A percentile compares a stretch with the other conserved stretches of the same genome.
Conservation (phyloP, 2,113 vertebrate genomes). For the Camelus dromedarius region DNA sequence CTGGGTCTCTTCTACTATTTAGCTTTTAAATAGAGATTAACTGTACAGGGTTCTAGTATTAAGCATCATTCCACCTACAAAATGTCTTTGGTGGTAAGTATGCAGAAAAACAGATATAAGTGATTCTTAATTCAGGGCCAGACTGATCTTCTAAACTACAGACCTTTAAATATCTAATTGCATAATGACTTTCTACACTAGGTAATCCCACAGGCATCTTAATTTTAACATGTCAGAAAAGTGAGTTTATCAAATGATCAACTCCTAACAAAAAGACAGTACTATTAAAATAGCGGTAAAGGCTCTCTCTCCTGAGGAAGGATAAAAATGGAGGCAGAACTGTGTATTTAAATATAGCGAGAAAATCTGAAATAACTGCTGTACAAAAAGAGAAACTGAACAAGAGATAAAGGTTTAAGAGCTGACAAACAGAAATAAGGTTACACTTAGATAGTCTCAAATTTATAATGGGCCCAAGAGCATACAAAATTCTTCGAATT, state of each 20-base stretch:
- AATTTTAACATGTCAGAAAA: not conserved
- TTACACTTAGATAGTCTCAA: not conserved
- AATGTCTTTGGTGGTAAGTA: not conserved
- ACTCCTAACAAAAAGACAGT: not conserved
- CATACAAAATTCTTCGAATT: not conserved
- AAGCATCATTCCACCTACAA: not conserved
- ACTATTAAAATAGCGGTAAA: not conserved
- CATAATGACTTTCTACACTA: not conserved
- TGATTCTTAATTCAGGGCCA: not conserved
- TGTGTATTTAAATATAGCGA: not conserved
- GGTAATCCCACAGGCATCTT: not conserved
- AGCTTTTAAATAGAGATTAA: conserved; percentile 1
- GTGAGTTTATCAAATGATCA: not conserved
- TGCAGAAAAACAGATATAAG: not conserved
- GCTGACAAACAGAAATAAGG: not conserved
- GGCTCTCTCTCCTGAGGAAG: not conserved
- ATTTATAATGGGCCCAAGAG: conserved; percentile 12
- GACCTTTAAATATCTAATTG: not conserved
- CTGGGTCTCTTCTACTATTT: not conserved
- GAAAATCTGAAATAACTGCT: not conserved
- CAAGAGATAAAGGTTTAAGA: not conserved
- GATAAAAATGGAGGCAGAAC: not conserved
- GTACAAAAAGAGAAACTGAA: not conserved
- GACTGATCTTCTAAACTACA: not conserved
- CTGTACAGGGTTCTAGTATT: not conserved